Conservation (phyloP, 2,888 invertebrate genomes). For the Sericinus montela region DNA sequence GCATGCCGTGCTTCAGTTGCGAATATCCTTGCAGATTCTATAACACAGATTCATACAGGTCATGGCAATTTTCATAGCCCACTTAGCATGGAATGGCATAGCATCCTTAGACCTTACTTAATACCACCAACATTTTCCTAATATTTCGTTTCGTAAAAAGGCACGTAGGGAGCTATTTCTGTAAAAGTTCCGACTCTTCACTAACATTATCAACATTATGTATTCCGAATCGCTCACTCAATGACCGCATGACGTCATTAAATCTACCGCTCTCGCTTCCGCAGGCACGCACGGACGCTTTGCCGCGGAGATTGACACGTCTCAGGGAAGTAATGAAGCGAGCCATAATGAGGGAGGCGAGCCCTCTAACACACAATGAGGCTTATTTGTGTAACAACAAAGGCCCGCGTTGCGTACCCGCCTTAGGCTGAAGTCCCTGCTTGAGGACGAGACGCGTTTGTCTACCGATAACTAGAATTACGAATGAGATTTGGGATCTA, state of each 20-base stretch:
- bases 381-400: constrained; percentile 52
- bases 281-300: constrained; percentile 22
- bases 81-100: no score
- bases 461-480: constrained; percentile 19
- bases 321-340: constrained; percentile 22
- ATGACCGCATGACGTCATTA: constrained; percentile 11
- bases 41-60: no score
- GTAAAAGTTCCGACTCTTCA: no score
- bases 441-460: constrained; percentile 13
- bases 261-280: constrained; percentile 10
- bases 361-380: constrained; percentile 44
- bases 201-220: not conserved
- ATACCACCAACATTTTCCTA: no score
- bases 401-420: constrained; percentile 39
- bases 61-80: no score
- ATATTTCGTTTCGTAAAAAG: no score
- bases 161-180: no score
- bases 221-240: not conserved
- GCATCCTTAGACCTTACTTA: no score
- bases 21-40: no score
- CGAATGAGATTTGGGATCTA: constrained; percentile 10
- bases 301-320: constrained; percentile 44
- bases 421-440: constrained; percentile 14
- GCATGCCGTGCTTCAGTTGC: no score
- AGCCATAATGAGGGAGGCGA: constrained; percentile 44